Base-by-base conservation (phyloP, 2,797 vertebrate species). In the Semaprochilodus insignis region DNA sequence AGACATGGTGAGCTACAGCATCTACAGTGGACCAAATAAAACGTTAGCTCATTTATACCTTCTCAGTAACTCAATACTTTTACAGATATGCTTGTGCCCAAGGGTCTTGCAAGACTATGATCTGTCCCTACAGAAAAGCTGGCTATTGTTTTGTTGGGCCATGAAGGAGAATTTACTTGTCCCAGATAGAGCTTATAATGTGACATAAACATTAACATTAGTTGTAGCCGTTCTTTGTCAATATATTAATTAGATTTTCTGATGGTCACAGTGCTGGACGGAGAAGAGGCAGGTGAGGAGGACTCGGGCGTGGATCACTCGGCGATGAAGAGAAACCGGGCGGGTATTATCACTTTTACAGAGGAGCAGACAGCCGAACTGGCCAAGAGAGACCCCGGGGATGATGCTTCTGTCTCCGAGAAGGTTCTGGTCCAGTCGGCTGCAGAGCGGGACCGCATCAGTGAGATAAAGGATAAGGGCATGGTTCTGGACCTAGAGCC, bases 371-470 rank as follows among this genome's bases (percentile, higher is more conserved):
- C 98, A 0, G 98, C 98, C 0, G 97, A 98, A 90, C 88, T 99
- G 80, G 98, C 98, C 1, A 97, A 97, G 87, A 95, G 94, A 14
- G 96, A 96, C 75, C 98, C 98, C 0, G 95, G 94, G 1, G 96
- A 98, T 82, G 96, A 96, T 13, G 97, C 97, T 10, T 97, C 97
- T 0, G 95, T 99, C 73, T 99, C 98, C 0, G 98, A 99, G 93
- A 96, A 97, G 90, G 97, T 99, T 85, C 96, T 99, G 27, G 95
- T 97, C 82, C 98, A 99, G 91, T 99, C 98, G 0, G 98, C 98
- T 0, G 98, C 97, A 0, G 98, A 99, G 89, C 96, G 97, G 84
- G 97, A 99, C 89, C 96, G 98, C 52, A 95, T 99, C 91, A 99
- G 98, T 19, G 98, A 99, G 93, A 96, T 99, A 82, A 98, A 97